Conservation (phyloP, 2,797 vertebrate genomes). For the Rhinichthys osculus region DNA sequence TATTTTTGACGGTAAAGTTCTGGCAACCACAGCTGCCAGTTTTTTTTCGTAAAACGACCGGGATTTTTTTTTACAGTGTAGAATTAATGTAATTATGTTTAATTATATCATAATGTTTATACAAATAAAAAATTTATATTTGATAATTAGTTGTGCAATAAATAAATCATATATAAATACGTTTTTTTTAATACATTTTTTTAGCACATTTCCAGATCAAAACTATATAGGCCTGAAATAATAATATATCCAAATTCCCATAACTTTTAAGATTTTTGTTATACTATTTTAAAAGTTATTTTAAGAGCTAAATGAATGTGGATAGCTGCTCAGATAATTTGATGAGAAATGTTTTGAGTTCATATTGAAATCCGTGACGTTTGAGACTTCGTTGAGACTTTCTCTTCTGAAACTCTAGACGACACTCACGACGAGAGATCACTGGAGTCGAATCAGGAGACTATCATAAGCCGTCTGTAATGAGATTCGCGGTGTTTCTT, state of each 20-base stretch:
- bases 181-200: no score
- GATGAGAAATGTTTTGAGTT: background rate
- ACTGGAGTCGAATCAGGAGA: background rate
- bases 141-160: no score
- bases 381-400: background rate
- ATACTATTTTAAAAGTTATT: background rate
- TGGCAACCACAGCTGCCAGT: no score
- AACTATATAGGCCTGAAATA: background rate
- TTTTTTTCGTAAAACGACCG: no score
- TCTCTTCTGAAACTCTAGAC: background rate
- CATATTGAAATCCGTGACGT: background rate
- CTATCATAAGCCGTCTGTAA: background rate
- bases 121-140: background rate
- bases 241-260: background rate
- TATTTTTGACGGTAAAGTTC: no score
- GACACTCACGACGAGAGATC: background rate
- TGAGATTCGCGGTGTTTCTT: constrained; percentile 8
- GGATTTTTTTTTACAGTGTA: no score
- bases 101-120: background rate
- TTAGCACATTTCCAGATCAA: background rate
- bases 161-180: no score
- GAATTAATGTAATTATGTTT: background rate
- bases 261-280: background rate
- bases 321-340: background rate
- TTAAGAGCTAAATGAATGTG: background rate